These are phyloP conservation scores for Ephestia elutella DNA, from an alignment of 1,140 invertebrate species.

Conservation along the genomic window DNA sequence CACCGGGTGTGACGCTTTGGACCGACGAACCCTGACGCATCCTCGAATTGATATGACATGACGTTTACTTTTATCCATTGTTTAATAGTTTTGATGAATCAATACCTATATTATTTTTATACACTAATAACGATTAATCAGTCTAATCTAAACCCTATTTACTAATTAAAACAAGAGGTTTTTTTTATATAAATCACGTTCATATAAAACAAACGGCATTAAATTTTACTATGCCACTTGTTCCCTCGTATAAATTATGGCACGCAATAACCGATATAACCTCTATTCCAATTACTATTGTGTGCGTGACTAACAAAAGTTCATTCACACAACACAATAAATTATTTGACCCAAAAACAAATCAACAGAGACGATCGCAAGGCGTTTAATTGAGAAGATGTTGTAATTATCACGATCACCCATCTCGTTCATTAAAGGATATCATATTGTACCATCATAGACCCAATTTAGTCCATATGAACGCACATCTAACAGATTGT, in stretches of 20 bases:
- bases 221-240: not conserved
- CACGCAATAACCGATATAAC: conserved; percentile 1
- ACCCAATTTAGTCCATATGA: conserved; percentile 37
- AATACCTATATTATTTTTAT: too few relatives aligned
- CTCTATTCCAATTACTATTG: not conserved
- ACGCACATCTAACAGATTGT: conserved; percentile 7
- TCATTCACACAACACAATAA: conserved; percentile 14
- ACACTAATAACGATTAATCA: too few relatives aligned
- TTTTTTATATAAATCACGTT: not conserved
- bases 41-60: too few relatives aligned
- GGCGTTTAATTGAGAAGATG: conserved; percentile 23
- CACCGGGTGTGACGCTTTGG: too few relatives aligned
- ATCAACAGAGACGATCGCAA: conserved; percentile 21
- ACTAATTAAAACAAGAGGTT: too few relatives aligned
- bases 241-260: not conserved
- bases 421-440: conserved; percentile 40
- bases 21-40: too few relatives aligned
- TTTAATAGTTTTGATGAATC: too few relatives aligned
- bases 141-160: too few relatives aligned
- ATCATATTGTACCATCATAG: conserved; percentile 35
- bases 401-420: conserved; percentile 36
- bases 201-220: not conserved
- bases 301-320: conserved; percentile 7
- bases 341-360: conserved; percentile 28
- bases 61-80: too few relatives aligned